Conservation (phyloP, 1,140 invertebrate species). For the Neuroterus valhalla region DNA sequence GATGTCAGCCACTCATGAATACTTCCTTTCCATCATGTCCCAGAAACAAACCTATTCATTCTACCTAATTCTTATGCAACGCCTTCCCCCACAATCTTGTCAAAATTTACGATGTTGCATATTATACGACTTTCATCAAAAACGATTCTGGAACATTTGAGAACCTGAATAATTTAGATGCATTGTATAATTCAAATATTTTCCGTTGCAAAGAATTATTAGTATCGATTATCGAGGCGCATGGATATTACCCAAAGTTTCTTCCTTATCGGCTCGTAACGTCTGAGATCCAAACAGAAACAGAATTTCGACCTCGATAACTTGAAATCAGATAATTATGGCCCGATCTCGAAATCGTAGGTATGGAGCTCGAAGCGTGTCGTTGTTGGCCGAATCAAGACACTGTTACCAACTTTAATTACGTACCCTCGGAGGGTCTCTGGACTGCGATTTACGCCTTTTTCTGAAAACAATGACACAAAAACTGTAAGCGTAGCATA, state of each 20-base stretch:
- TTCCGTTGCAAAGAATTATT: neutral
- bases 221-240: too few species aligned
- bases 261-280: too few species aligned
- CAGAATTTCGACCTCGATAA: neutral
- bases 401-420: slow-evolving; percentile 21
- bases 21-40: too few species aligned
- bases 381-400: neutral
- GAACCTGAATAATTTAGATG: neutral
- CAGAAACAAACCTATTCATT: too few species aligned
- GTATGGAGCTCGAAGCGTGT: neutral
- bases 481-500: neutral
- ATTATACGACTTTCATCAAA: too few species aligned
- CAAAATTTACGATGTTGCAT: too few species aligned
- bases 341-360: slow-evolving; percentile 12
- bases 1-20: neutral
- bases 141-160: neutral
- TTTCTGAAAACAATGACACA: slow-evolving; percentile 26
- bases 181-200: neutral
- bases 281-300: too few species aligned
- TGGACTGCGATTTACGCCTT: slow-evolving; percentile 17
- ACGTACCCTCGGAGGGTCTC: neutral
- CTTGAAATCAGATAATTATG: slow-evolving; percentile 16
- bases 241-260: too few species aligned
- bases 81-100: too few species aligned
- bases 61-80: too few species aligned